phyloP scores from a whole-genome alignment of 1,140 invertebrate species.

The Theocolax elegans region DNA sequence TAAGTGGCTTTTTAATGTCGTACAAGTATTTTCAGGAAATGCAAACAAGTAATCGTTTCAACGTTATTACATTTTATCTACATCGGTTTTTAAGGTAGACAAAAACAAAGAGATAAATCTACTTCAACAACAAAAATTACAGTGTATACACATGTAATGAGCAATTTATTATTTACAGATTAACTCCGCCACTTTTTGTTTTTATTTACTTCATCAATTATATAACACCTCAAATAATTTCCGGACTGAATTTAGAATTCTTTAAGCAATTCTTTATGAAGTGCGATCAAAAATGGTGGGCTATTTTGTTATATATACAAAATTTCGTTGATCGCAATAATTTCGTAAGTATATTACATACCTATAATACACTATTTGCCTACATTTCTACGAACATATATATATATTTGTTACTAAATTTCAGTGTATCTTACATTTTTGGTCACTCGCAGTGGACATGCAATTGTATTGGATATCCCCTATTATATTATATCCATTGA shows the following conservation, averaged over 20 bases:
- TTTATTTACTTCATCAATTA: conserved; percentile 60
- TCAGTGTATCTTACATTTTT: conserved; percentile 61
- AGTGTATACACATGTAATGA: too few species aligned
- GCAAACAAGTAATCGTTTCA: conserved; percentile 56
- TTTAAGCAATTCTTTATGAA: conserved; percentile 23
- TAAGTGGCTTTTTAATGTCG: conserved; percentile 70
- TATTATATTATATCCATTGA: conserved; percentile 55
- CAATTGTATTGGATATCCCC: conserved; percentile 61
- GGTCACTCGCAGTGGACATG: conserved; percentile 64
- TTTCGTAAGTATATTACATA: conserved; percentile 43
- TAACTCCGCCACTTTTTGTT: conserved; percentile 64
- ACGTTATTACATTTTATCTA: conserved; percentile 31
- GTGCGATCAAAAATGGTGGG: conserved; percentile 71
- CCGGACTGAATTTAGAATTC: too few species aligned
- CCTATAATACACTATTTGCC: too few species aligned
- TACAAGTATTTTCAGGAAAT: conserved; percentile 69
- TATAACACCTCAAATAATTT: conserved; percentile 56
- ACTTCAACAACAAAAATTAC: too few species aligned
- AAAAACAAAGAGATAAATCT: too few species aligned
- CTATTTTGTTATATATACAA: conserved; percentile 72
- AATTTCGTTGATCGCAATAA: conserved; percentile 66
- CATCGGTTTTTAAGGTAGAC: conserved; percentile 25
- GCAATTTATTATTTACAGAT: conserved; percentile 50
- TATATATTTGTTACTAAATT: conserved; percentile 30
- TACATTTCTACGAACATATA: too few species aligned